A percentile compares a stretch with the other conserved stretches of the same genome.
These are phyloP conservation scores for Muscicapa striata DNA, from an alignment of 2,797 vertebrate species.

Conservation along the genomic window DNA sequence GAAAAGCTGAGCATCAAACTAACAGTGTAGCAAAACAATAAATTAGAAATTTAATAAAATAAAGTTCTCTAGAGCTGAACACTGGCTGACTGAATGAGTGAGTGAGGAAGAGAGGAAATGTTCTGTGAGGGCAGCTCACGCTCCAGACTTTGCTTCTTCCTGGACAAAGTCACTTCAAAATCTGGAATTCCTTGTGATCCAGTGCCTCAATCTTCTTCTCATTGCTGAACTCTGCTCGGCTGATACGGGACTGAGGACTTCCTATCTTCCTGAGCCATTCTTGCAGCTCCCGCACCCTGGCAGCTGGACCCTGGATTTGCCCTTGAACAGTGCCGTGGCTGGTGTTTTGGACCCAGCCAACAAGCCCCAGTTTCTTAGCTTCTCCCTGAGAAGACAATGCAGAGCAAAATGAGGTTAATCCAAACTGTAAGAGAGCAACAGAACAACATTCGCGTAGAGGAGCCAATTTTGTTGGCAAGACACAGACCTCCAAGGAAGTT, in stretches of 20 bases:
- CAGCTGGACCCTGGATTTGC: slow-evolving; percentile 85
- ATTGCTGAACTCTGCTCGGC: slow-evolving; percentile 86
- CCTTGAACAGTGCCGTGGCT: slow-evolving; percentile 86
- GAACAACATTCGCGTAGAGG: accelerated
- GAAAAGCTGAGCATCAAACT: background rate
- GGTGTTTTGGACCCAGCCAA: slow-evolving; percentile 95
- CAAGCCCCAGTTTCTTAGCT: slow-evolving; percentile 87
- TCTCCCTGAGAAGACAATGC: slow-evolving; percentile 79
- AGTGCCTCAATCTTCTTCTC: slow-evolving; percentile 81
- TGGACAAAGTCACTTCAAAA: slow-evolving; percentile 71
- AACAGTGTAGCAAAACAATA: background rate
- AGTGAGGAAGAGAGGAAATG: accelerated
- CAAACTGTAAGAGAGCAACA: background rate
- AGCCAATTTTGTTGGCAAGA: background rate
- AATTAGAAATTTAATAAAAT: background rate
- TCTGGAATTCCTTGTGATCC: slow-evolving; percentile 84
- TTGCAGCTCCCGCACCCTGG: slow-evolving; percentile 86
- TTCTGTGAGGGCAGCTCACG: accelerated
- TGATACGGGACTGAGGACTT: slow-evolving; percentile 89
- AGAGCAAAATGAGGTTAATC: background rate
- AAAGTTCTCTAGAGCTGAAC: background rate
- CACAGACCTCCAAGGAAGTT: background rate
- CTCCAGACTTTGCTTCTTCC: background rate
- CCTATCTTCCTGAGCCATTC: slow-evolving; percentile 88
- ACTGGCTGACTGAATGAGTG: background rate